Percentiles rank a stretch among this genome's conserved stretches.
phyloP scores from a whole-genome alignment of 2,797 vertebrate genomes.

The Tragelaphus oryx region DNA sequence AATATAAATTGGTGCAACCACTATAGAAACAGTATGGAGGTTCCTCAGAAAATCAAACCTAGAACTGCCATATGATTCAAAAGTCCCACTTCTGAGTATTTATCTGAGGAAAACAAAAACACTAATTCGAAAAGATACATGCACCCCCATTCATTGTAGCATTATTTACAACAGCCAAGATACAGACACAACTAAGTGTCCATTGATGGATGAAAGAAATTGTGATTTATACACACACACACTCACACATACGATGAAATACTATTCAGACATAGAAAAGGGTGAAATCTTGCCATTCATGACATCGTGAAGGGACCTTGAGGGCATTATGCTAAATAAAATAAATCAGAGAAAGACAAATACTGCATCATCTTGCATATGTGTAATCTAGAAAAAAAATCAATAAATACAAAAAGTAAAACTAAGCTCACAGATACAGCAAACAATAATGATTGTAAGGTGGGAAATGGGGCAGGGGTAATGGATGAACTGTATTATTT shows the following conservation, averaged over 20 bases:
- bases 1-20: neutral
- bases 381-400: neutral
- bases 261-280: neutral
- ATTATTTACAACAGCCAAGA: neutral
- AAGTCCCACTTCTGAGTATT: neutral
- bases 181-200: neutral
- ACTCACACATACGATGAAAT: neutral
- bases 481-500: neutral
- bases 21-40: neutral
- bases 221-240: neutral
- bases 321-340: neutral
- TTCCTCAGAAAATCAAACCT: neutral
- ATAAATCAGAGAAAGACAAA: neutral
- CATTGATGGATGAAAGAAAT: neutral
- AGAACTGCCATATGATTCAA: neutral
- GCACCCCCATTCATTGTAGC: neutral
- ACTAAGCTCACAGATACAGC: neutral
- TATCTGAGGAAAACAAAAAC: neutral
- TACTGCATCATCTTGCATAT: neutral
- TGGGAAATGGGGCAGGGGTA: neutral
- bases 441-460: neutral
- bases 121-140: neutral
- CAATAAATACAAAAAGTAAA: neutral
- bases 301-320: neutral
- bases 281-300: neutral